These are phyloP conservation scores for Chromis chromis DNA, from an alignment of 2,797 vertebrate genomes.

Conservation along the genomic window DNA sequence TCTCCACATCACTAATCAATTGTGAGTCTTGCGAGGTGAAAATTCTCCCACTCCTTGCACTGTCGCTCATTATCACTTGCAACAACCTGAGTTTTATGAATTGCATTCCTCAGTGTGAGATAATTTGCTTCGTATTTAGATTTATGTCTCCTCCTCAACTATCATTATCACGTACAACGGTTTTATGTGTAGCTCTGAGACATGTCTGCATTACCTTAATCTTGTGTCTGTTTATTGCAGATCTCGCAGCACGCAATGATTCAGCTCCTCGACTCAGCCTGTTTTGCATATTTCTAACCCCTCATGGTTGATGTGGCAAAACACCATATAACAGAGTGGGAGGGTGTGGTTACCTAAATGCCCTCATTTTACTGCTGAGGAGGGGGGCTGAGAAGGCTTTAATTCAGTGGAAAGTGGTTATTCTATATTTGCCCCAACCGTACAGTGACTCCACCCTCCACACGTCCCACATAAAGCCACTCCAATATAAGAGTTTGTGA, in stretches of 20 bases:
- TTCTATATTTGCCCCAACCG: constrained; percentile 83
- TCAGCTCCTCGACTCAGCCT: constrained; percentile 32
- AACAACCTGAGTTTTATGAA: constrained; percentile 72
- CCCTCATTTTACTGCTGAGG: constrained; percentile 71
- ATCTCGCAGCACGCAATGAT: constrained; percentile 22
- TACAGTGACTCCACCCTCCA: constrained; percentile 83
- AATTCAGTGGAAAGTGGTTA: constrained; percentile 83
- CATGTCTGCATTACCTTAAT: constrained; percentile 55
- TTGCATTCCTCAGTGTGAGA: constrained; percentile 62
- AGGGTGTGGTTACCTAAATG: constrained; percentile 79
- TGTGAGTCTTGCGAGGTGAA: constrained; percentile 13
- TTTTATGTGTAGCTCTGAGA: constrained; percentile 52
- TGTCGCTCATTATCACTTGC: constrained; percentile 58
- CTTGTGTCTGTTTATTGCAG: constrained; percentile 54
- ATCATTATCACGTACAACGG: constrained; percentile 61
- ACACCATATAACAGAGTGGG: constrained; percentile 62
- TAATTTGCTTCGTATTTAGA: constrained; percentile 65
- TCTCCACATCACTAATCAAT: constrained; percentile 42
- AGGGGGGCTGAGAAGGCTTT: constrained; percentile 67
- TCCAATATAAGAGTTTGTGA: constrained; percentile 71
- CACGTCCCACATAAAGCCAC: constrained; percentile 76
- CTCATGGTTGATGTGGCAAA: constrained; percentile 76
- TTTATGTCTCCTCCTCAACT: constrained; percentile 63
- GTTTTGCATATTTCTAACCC: constrained; percentile 66
- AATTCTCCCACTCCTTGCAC: constrained; percentile 11